phyloP scores from a whole-genome alignment of 2,888 invertebrate genomes.

The Hypselothyrea guttata region DNA sequence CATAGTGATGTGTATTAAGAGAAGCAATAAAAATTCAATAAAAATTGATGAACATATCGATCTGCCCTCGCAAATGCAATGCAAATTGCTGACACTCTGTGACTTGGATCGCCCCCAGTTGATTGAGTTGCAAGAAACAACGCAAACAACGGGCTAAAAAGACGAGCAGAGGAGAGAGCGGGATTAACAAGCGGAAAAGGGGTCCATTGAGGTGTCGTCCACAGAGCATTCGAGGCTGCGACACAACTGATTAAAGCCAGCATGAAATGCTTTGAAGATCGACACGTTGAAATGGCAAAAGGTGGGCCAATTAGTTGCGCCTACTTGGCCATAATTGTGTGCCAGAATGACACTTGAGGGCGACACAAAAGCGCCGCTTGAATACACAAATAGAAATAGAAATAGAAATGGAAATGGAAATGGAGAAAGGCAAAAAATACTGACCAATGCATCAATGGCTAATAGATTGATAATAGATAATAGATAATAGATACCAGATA shows the following conservation, averaged over 20 bases:
- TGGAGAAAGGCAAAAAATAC: slow-evolving; percentile 18
- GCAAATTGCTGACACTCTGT: slow-evolving; percentile 37
- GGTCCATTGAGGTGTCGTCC: slow-evolving; percentile 12
- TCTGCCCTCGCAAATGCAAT: slow-evolving; percentile 24
- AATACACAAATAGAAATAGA: slow-evolving; percentile 1
- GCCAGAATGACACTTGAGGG: slow-evolving; percentile 43
- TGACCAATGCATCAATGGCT: slow-evolving; percentile 20
- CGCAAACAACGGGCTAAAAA: too few species aligned
- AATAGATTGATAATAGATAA: too few species aligned
- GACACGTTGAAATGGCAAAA: slow-evolving; percentile 30
- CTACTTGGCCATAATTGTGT: slow-evolving; percentile 41
- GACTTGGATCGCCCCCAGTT: slow-evolving; percentile 14
- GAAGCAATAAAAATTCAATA: too few species aligned
- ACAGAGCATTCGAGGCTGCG: slow-evolving; percentile 24
- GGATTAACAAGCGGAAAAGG: neutral
- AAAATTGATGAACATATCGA: slow-evolving; percentile 21
- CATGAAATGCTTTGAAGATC: slow-evolving; percentile 60
- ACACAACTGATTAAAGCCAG: slow-evolving; percentile 44
- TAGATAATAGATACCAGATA: slow-evolving; percentile 19
- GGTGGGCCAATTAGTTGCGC: slow-evolving; percentile 54
- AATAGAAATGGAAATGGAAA: neutral
- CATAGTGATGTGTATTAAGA: too few species aligned
- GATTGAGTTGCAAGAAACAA: slow-evolving; percentile 44
- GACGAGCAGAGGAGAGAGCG: neutral
- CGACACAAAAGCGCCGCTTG: slow-evolving; percentile 17